phyloP scores from a whole-genome alignment of 1,140 invertebrate species.

The Ceratoteleas bidentatus region DNA sequence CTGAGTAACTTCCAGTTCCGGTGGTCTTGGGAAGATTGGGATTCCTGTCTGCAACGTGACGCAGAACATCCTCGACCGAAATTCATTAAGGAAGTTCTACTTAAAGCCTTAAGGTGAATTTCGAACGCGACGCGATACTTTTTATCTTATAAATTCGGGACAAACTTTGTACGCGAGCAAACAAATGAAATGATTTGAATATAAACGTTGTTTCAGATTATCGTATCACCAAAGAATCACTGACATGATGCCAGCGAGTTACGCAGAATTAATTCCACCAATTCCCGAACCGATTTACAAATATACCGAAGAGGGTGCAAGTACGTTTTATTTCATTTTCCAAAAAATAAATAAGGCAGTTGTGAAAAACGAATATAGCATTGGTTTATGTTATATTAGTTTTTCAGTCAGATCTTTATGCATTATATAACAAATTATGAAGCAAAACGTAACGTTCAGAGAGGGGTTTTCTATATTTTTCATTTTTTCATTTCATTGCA shows the following conservation, averaged over 20 bases:
- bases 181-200: neutral
- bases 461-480: no score
- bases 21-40: conserved; percentile 99
- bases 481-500: neutral
- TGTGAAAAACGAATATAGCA: no score
- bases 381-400: no score
- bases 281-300: conserved; percentile 91
- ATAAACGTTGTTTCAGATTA: conserved; percentile 84
- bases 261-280: conserved; percentile 91
- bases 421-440: no score
- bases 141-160: neutral
- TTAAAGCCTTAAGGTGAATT: conserved; percentile 91
- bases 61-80: conserved; percentile 96
- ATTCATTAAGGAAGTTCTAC: conserved; percentile 96
- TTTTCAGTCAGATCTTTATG: no score
- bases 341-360: no score
- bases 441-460: no score
- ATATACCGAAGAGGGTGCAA: conserved; percentile 89
- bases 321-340: conserved; percentile 83
- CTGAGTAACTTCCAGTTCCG: conserved; percentile 99
- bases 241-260: conserved; percentile 94
- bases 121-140: neutral
- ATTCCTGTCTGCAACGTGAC: conserved; percentile 91
- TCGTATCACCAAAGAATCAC: conserved; percentile 97
- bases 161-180: neutral